Evolutionary conservation across 1,140 invertebrate genomes (phyloP).

Genomic region (Pseudomyrmex flavicornis): DNA sequence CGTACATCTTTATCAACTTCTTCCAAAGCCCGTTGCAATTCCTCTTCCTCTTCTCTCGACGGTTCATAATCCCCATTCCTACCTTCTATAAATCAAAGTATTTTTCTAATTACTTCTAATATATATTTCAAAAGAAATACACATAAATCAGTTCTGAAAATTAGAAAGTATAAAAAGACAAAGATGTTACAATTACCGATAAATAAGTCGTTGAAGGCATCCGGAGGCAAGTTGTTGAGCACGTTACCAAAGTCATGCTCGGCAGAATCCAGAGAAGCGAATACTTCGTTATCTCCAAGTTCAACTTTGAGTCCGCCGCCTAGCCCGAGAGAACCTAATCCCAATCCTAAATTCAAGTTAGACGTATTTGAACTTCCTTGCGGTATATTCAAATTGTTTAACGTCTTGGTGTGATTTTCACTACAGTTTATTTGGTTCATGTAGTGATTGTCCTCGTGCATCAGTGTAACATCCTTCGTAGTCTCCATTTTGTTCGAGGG

Average conservation of each 20-base stretch:
- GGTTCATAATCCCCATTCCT: constrained; percentile 90
- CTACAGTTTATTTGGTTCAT: constrained; percentile 78
- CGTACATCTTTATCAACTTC: constrained; percentile 92
- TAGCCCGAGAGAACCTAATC: constrained; percentile 80
- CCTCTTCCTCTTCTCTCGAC: constrained; percentile 92
- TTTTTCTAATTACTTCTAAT: neutral
- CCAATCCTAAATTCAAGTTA: constrained; percentile 77
- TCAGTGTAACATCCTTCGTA: constrained; percentile 60
- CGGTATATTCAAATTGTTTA: constrained; percentile 81
- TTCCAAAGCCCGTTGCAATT: constrained; percentile 92
- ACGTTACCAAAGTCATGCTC: constrained; percentile 96
- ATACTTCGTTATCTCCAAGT: constrained; percentile 84
- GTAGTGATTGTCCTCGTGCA: constrained; percentile 76
- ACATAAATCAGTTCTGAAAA: neutral
- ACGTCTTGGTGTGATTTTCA: constrained; percentile 80
- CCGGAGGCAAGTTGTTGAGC: constrained; percentile 94
- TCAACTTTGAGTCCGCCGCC: constrained; percentile 82
- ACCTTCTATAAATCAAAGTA: constrained; percentile 86
- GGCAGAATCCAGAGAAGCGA: constrained; percentile 88
- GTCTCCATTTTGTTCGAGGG: constrained; percentile 72
- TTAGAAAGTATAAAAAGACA: constrained; percentile 36
- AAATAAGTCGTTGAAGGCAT: constrained; percentile 96
- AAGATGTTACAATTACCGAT: constrained; percentile 86
- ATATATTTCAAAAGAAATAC: neutral
- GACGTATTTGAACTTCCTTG: constrained; percentile 78